Base-by-base conservation (phyloP, 2,113 vertebrate species). In the Tringa solitaria region DNA sequence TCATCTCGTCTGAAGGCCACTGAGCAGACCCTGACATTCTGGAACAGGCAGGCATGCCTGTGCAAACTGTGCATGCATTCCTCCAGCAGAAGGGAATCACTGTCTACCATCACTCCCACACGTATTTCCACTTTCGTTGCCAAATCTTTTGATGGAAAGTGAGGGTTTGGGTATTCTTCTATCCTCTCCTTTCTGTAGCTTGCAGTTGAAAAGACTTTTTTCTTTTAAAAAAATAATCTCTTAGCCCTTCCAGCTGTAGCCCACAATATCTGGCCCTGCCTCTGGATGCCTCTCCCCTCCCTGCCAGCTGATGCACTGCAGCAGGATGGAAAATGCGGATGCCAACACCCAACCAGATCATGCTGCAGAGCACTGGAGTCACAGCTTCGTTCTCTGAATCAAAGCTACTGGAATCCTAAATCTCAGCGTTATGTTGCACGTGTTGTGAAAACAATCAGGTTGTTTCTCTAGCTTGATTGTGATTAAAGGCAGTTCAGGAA, bases 151-250 rank as follows among this genome's bases (percentile, higher is more conserved):
- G 21, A 65, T 43, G 33, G 57, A 85, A 64, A 74, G 41, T 18
- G 45, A 67, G 13, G 12, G 8, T 45, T 61, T 0, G 0, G 14
- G 5, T 57, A 51, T 21, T 74, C 2, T 41, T 41, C 14, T 73
- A 26, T 16, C 30, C 23, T 68, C 41, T 61, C 33, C 41, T 5
- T 39, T 83, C 35, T 76, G n/a, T 20, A 46, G 39, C 56, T 69
- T 76, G 43, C 21, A 85, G 35, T 0, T n/a, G 28, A 57, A n/a
- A 53, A 8, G 35, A 5, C 7, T 39, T 51, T 89, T 51, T 56
- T 46, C 24, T 28, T 67, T 26, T 43, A 60, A 60, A 27, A 46
- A 46, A 35, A 27, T 10, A 30, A 10, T 43, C 39, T 89, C 24
- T 61, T 32, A 45, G 6, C 2, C 5, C 6, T 74, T 81, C 68